phyloP scores from a whole-genome alignment of 2,113 vertebrate species.

The Ailuropoda melanoleuca region DNA sequence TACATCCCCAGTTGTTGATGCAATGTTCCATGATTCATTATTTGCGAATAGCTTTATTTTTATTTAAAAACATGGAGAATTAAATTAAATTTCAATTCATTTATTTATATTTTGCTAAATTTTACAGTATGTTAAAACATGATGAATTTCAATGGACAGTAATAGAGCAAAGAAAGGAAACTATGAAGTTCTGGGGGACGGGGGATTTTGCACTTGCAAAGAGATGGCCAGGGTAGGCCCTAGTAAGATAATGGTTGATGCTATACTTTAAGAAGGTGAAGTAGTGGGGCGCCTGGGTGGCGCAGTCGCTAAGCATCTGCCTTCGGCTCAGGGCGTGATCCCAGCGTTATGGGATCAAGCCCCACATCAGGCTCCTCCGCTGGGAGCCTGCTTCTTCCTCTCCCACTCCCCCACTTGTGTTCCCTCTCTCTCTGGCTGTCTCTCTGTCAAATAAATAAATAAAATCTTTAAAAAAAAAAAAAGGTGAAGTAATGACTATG shows the following conservation, averaged over 20 bases:
- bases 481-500: fast-evolving
- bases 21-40: too few species aligned
- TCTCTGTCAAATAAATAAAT: too few species aligned
- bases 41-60: background rate
- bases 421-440: too few species aligned
- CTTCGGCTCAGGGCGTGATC: too few species aligned
- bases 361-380: too few species aligned
- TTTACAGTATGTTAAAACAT: background rate
- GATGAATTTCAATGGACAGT: background rate
- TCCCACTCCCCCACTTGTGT: too few species aligned
- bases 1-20: too few species aligned
- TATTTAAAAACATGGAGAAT: background rate
- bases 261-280: background rate
- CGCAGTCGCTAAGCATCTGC: too few species aligned
- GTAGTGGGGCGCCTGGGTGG: too few species aligned
- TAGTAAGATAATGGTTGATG: background rate
- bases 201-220: background rate
- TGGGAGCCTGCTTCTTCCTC: too few species aligned
- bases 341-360: too few species aligned
- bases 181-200: fast-evolving
- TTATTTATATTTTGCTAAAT: background rate
- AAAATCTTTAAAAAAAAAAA: too few species aligned
- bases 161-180: background rate
- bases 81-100: background rate
- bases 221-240: fast-evolving